Base-by-base conservation (phyloP, 2,113 vertebrate genomes). In the Neogale vison region DNA sequence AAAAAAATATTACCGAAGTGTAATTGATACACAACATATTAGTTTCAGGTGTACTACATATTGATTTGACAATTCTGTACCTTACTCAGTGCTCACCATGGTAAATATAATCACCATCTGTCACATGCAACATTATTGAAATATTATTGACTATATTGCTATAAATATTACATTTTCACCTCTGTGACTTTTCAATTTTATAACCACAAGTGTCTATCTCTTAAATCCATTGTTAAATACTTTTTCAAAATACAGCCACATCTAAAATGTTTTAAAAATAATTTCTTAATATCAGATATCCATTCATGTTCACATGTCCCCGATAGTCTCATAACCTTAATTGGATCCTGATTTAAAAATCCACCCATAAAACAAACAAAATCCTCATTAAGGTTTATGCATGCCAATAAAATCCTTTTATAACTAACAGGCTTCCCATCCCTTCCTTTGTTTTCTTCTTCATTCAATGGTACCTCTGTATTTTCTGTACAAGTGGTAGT, bases 371-470 rank as follows among this genome's bases (percentile, higher is more conserved):
- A 92, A 86, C 10, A 76, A 81, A 90, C 3, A 86, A 47, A 95
- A 83, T 84, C 29, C 36, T 97, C 39, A 55, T 94, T 88, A 76
- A 81, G 31, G 0, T 82, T 96, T 34, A 47, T 24, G 20, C 29
- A 72, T 69, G 36, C 63, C 15, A 63, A 18, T 65, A 88, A 12
- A 52, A 87, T 93, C 31, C 42, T 72, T 74, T 63, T 80, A 69
- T 74, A 76, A 65, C 34, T 63, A 39, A 59, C 45, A 69, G 13
- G 15, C 42, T 89, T 94, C 34, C 20, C 24, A 26, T 86, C 1
- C 10, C 4, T 97, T 77, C 34, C 47, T 79, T 95, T 93, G 26
- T 91, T 89, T 85, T 59, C 24, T 89, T 14, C 84, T 96, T 92
- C 20, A 50, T 84, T 71, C 85, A 88, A 83, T 8, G 23, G 47